Evolutionary conservation across 37 sponge, comb jelly and placozoan species (phyloP).

Genomic region (Oscarella lobularis): DNA sequence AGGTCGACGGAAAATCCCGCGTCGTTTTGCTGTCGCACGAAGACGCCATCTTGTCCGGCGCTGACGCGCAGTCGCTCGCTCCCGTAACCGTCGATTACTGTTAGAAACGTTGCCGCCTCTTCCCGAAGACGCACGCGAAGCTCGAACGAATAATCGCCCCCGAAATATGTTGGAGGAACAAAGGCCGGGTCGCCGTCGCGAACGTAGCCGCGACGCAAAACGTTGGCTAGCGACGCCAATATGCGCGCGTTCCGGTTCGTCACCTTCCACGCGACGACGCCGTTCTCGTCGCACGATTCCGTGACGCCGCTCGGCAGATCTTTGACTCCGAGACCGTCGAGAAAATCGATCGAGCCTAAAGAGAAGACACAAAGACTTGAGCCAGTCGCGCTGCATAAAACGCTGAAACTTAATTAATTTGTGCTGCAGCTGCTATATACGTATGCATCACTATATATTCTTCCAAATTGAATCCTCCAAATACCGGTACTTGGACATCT

Average conservation of each 20-base stretch:
- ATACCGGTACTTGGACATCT: no score
- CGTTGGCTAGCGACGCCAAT: background rate
- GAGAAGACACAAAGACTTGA: no score
- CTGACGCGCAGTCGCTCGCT: background rate
- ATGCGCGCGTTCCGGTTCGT: background rate
- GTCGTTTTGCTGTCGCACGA: background rate
- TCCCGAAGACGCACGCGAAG: background rate
- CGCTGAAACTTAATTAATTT: no score
- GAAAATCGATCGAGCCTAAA: background rate
- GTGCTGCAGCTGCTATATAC: no score
- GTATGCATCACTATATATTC: no score
- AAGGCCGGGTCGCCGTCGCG: background rate
- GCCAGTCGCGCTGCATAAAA: no score
- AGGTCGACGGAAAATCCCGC: no score
- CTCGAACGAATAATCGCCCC: background rate
- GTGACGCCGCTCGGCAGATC: background rate
- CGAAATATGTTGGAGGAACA: background rate
- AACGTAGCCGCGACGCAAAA: background rate
- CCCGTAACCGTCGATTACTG: background rate
- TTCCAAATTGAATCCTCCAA: no score
- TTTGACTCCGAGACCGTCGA: background rate
- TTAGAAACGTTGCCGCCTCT: background rate
- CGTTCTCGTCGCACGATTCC: background rate
- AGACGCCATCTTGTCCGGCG: background rate
- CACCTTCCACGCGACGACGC: background rate